Conservation (phyloP, 1,140 invertebrate species). For the Anoplolepis gracilipes region DNA sequence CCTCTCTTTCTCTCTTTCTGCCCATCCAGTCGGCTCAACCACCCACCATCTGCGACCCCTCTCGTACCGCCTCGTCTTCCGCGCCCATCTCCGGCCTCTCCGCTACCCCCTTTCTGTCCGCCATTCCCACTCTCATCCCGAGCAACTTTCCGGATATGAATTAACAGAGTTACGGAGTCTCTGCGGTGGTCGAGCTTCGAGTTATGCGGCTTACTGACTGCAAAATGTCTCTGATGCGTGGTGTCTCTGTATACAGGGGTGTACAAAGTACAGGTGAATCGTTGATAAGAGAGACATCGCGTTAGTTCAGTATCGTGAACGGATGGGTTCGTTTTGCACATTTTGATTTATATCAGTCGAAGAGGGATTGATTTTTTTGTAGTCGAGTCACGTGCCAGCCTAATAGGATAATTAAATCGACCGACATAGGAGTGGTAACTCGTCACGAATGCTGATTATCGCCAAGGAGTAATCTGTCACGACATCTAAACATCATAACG, state of each 20-base stretch:
- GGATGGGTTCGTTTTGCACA: background rate
- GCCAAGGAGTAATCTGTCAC: conserved; percentile 53
- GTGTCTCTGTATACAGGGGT: conserved; percentile 11
- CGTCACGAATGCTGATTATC: conserved; percentile 67
- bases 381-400: conserved; percentile 36
- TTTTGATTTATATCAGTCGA: conserved; percentile 7
- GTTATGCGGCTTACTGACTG: conserved; percentile 83
- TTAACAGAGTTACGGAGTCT: conserved; percentile 85
- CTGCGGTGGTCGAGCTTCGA: conserved; percentile 76
- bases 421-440: conserved; percentile 59
- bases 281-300: conserved; percentile 24
- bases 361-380: conserved; percentile 37
- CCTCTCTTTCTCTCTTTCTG: conserved; percentile 72
- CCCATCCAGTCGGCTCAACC: conserved; percentile 66
- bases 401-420: conserved; percentile 68
- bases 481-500: conserved; percentile 39
- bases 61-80: conserved; percentile 61
- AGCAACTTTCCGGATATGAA: conserved; percentile 85
- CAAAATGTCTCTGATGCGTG: conserved; percentile 78
- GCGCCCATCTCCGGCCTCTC: conserved; percentile 58
- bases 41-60: conserved; percentile 61
- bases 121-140: conserved; percentile 66
- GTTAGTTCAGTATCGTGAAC: conserved; percentile 1
- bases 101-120: conserved; percentile 59
- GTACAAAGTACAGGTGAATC: background rate